Conservation (phyloP, 2,888 invertebrate genomes). For the Protodeltote pygarga region DNA sequence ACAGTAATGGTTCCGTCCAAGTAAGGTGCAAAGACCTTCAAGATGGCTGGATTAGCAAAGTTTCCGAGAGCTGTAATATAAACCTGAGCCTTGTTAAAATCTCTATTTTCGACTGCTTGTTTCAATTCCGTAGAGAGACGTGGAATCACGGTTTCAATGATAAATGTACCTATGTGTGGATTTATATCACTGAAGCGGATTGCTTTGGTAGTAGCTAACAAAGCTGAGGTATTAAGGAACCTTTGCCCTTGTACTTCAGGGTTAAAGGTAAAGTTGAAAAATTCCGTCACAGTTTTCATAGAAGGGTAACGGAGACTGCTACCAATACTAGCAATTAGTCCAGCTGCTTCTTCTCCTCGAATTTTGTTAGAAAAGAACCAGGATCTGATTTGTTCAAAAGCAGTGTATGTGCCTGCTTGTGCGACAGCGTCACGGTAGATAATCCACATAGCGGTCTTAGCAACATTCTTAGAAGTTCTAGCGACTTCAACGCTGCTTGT, state of each 20-base stretch:
- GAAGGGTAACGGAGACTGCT: conserved; percentile 87
- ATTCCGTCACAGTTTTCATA: conserved; percentile 85
- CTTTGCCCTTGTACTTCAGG: conserved; percentile 81
- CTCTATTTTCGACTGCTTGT: conserved; percentile 82
- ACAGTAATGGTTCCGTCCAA: conserved; percentile 87
- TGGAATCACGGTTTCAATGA: conserved; percentile 87
- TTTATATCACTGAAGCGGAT: conserved; percentile 87
- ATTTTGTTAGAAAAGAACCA: conserved; percentile 87
- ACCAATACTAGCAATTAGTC: conserved; percentile 84
- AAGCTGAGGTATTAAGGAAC: conserved; percentile 84
- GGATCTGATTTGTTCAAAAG: conserved; percentile 86
- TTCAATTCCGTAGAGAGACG: conserved; percentile 84
- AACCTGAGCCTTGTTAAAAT: conserved; percentile 86
- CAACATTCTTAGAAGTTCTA: conserved; percentile 68
- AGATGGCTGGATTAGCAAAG: conserved; percentile 87
- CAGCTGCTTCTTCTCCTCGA: conserved; percentile 86
- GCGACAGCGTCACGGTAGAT: conserved; percentile 89
- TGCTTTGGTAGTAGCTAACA: conserved; percentile 87
- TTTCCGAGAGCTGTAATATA: conserved; percentile 89
- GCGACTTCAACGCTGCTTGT: conserved; percentile 80
- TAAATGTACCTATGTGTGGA: no score
- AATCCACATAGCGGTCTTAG: conserved; percentile 84
- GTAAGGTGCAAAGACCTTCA: conserved; percentile 89
- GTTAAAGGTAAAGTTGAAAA: conserved; percentile 86
- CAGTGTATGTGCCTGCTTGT: conserved; percentile 90